Base-by-base conservation (phyloP, 2,888 invertebrate genomes). In the Helleia helle region DNA sequence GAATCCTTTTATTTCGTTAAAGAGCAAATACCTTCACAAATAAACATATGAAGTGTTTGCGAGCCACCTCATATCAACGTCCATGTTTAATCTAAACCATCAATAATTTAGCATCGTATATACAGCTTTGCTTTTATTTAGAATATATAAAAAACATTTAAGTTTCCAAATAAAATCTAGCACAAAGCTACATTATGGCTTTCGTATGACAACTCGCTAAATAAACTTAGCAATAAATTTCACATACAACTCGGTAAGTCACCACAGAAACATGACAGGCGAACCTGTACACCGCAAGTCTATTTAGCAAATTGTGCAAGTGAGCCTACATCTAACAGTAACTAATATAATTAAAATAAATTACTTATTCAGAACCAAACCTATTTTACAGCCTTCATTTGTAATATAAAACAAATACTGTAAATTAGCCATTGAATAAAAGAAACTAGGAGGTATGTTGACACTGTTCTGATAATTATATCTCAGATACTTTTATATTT, bases 91-190 rank as follows among this genome's bases (percentile, higher is more conserved):
- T 47, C 65, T 76, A 74, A 56, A 52, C 62, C 65, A 79, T 80
- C 77, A 80, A 80, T 80, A 80, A 79, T 66, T 76, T 72, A 71
- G 71, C 71, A 48, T 70, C 62, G 49, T 61, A 64, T 71, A 59
- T 75, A 77, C 67, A 69, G 71, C 70, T 65, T 56, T 55, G 59
- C 49, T 38, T 48, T 52, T 52, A 47, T 41, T 29, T n/a, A 38
- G 9, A 34, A 34, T 34, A 17, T n/a, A 14, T 1, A 8, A 34
- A 17, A 31, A 17, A 15, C 15, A 17, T 4, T 9, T 4, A 12
- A 15, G n/a, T 30, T 9, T 8, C n/a, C 2, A 12, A n/a, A n/a
- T 8, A 8, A 15, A 15, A 9, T 17, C 30, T 30, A 34, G 22
- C 8, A 34, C 22, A 22, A 7, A 7, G 12, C 18, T 17, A 18